These are phyloP conservation scores for Margarornis squamiger DNA, from an alignment of 2,797 vertebrate species.

Conservation along the genomic window DNA sequence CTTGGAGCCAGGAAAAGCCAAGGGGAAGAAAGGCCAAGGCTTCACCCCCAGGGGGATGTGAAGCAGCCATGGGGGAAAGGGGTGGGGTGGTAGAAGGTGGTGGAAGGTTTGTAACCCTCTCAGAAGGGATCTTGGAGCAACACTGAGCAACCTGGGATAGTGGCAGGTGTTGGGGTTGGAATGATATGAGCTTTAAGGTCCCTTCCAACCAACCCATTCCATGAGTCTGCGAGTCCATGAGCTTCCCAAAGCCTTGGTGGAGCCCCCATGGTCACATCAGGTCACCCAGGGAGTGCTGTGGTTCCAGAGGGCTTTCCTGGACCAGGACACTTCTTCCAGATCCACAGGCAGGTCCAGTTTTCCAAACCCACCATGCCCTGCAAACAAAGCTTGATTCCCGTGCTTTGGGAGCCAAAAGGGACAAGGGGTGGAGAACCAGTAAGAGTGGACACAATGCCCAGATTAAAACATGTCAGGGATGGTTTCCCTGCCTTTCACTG, in stretches of 20 bases:
- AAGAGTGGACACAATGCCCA: not conserved
- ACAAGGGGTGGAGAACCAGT: not conserved
- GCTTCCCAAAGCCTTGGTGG: not conserved
- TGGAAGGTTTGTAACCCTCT: too few relatives aligned
- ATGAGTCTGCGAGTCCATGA: too few relatives aligned
- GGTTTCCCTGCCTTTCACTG: not conserved
- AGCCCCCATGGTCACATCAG: not conserved
- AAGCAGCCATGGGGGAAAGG: too few relatives aligned
- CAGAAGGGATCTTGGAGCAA: too few relatives aligned
- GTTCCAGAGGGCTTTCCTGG: not conserved
- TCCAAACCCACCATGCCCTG: not conserved
- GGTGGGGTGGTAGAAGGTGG: too few relatives aligned
- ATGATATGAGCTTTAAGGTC: too few relatives aligned
- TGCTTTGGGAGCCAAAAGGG: not conserved
- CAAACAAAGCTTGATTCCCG: not conserved
- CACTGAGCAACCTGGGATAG: too few relatives aligned
- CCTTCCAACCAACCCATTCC: too few relatives aligned
- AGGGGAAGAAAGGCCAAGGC: too few relatives aligned
- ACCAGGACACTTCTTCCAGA: not conserved
- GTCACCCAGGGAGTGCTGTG: not conserved
- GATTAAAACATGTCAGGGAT: not conserved
- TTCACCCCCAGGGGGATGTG: too few relatives aligned
- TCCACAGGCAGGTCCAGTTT: not conserved
- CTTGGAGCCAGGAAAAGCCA: too few relatives aligned
- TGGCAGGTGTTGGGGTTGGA: too few relatives aligned